These are phyloP conservation scores for Triplophysa dalaica DNA, from an alignment of 2,113 vertebrate genomes.

Conservation along the genomic window DNA sequence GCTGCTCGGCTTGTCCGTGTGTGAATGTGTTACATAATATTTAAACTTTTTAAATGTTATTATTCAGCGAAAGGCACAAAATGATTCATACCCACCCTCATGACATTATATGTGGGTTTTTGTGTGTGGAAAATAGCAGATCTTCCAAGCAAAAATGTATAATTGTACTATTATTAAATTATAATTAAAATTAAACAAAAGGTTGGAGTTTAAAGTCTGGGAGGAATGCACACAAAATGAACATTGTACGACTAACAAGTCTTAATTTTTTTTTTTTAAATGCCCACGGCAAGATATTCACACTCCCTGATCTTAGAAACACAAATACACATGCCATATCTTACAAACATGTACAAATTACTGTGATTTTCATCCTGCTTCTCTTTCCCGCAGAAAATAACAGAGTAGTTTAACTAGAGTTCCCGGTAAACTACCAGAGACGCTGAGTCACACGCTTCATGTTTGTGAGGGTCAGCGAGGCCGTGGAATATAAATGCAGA, in stretches of 20 bases:
- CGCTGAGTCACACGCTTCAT: background rate
- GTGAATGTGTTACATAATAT: background rate
- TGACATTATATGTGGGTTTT: too few relatives aligned
- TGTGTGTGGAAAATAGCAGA: too few relatives aligned
- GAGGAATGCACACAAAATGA: too few relatives aligned
- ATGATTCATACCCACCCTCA: too few relatives aligned
- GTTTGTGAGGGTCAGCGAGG: slow-evolving; percentile 23
- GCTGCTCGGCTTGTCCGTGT: background rate
- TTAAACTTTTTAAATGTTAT: too few relatives aligned
- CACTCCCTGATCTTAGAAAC: background rate
- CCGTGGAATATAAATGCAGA: slow-evolving; percentile 32
- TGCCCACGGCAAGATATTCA: background rate
- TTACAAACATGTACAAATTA: background rate
- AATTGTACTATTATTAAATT: too few relatives aligned
- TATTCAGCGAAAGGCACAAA: too few relatives aligned
- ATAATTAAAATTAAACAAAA: too few relatives aligned
- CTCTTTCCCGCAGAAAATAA: slow-evolving; percentile 16
- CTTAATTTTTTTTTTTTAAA: too few relatives aligned
- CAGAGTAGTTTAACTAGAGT: background rate
- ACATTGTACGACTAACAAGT: too few relatives aligned
- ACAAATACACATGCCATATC: slow-evolving; percentile 3
- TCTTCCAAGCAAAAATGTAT: too few relatives aligned
- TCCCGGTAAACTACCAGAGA: background rate
- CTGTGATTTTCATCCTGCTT: slow-evolving; percentile 12
- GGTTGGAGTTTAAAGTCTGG: too few relatives aligned